A percentile compares a stretch with the other conserved stretches of the same genome.
phyloP scores from a whole-genome alignment of 2,797 vertebrate species.

The Momotus momota region DNA sequence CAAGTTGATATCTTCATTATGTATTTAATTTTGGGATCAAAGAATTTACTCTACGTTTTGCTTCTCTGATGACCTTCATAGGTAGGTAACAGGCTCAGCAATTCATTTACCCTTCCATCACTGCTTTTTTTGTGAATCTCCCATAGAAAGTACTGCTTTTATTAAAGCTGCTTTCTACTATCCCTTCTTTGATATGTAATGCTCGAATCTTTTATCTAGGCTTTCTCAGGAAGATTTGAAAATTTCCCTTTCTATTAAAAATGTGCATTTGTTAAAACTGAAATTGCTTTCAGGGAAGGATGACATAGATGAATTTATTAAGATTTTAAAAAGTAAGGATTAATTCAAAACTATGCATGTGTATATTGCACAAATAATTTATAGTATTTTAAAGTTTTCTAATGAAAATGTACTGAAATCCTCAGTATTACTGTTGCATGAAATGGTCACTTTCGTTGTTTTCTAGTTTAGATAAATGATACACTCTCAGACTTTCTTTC shows the following conservation, averaged over 20 bases:
- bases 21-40: background rate
- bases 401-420: background rate
- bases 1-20: background rate
- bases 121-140: background rate
- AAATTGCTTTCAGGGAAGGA: background rate
- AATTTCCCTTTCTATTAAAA: background rate
- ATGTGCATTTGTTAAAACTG: background rate
- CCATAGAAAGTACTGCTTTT: background rate
- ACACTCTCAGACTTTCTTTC: background rate
- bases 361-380: background rate
- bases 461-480: background rate
- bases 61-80: background rate
- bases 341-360: background rate
- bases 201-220: background rate
- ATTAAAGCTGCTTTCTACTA: background rate
- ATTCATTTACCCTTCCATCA: background rate
- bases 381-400: background rate
- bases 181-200: background rate
- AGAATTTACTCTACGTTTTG: background rate
- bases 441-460: accelerated
- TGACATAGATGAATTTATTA: background rate
- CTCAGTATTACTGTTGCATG: background rate
- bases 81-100: background rate
- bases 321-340: background rate
- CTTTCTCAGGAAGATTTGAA: background rate